Evolutionary conservation across 2,888 invertebrate genomes (phyloP).

Genomic region (Minunthozetes semirufus): DNA sequence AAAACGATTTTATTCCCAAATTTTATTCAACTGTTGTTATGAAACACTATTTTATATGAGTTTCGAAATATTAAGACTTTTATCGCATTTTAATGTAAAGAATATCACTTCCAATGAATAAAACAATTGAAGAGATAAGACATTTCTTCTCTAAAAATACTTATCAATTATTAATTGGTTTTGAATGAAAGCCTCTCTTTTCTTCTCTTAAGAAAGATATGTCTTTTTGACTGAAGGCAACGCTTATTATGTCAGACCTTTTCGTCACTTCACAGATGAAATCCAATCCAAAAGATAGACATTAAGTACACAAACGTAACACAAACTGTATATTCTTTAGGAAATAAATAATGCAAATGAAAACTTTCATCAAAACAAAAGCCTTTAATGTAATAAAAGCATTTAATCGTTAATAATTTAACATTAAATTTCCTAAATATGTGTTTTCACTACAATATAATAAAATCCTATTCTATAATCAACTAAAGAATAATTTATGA

Average conservation of each 20-base stretch:
- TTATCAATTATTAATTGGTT: too few species aligned
- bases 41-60: too few species aligned
- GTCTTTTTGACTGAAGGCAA: too few species aligned
- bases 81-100: not conserved
- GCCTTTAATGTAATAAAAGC: slow-evolving; percentile 19
- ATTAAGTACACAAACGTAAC: not conserved
- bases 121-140: too few species aligned
- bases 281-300: not conserved
- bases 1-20: not conserved
- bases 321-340: not conserved
- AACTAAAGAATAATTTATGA: not conserved
- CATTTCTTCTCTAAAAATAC: too few species aligned
- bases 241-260: too few species aligned
- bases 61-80: too few species aligned
- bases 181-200: too few species aligned
- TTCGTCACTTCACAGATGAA: too few species aligned
- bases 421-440: slow-evolving; percentile 9
- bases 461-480: not conserved
- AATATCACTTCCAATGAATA: too few species aligned
- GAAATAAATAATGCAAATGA: slow-evolving; percentile 21
- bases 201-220: too few species aligned
- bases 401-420: slow-evolving; percentile 20
- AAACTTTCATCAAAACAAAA: slow-evolving; percentile 21
- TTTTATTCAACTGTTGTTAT: too few species aligned
- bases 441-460: not conserved